Evolutionary conservation across 2,888 invertebrate species (phyloP), one percentile per base, ranked within the genome.

Genomic region (Hyposoter didymator): DNA sequence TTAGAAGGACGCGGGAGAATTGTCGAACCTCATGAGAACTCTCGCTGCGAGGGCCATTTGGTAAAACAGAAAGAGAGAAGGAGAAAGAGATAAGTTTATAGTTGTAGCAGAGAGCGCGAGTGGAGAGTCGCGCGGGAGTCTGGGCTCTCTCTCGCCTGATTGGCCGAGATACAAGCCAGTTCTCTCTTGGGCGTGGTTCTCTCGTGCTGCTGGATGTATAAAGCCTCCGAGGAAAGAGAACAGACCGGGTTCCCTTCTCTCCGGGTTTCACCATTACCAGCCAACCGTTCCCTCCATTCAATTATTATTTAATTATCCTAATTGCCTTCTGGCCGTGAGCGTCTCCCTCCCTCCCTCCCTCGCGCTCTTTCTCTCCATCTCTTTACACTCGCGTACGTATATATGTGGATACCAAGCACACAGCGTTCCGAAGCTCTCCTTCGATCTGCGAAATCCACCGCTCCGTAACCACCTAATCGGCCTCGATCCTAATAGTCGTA

Each of bases 261-360:
- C 87, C 82, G 84, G 84, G 89, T 88, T 87, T 87, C 87, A 85
- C 81, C 85, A 78, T 81, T 86, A 81, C 76, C 88, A 87, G 87
- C 90, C 90, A 91, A 90, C 90, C 92, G 90, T 90, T 90, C 90
- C 87, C 88, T 90, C 90, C 88, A 88, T 90, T 91, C 92, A 91
- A 93, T 93, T 92, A 93, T 92, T 92, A 93, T 93, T 93, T 93
- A 92, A 93, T 93, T 92, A 91, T 90, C 89, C 90, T 92, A 92
- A 92, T 92, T 91, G 91, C 89, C 90, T 89, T 88, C 87, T 89
- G 87, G 80, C 86, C 84, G 81, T 78, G 78, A 84, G 87, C 85
- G 87, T n/a, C 84, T 78, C 45, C n/a, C 76, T 49, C 55, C 52
- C 64, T 64, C 75, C 45, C 67, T 69, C 22, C 49, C 66, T 6